These are phyloP conservation scores for Seladonia tumulorum DNA, from an alignment of 2,888 invertebrate genomes.

Conservation along the genomic window DNA sequence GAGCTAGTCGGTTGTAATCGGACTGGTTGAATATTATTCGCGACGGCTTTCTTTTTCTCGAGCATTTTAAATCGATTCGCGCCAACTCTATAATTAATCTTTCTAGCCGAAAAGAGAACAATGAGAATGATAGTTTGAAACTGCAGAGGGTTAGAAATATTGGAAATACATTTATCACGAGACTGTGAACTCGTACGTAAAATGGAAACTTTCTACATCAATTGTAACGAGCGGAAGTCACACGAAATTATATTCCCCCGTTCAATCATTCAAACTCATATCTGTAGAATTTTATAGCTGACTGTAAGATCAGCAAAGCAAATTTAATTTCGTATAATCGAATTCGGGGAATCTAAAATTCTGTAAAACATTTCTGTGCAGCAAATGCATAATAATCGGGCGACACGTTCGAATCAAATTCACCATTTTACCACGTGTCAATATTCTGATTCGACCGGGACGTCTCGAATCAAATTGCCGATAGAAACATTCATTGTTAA, in stretches of 20 bases:
- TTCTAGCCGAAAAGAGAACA: neutral
- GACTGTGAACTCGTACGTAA: too few species aligned
- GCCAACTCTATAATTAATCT: neutral
- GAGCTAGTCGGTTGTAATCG: neutral
- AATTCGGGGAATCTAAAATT: neutral
- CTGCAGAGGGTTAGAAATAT: neutral
- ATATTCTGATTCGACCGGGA: neutral
- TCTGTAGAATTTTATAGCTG: neutral
- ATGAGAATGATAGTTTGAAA: neutral
- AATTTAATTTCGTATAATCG: neutral
- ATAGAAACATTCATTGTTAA: conserved; percentile 3
- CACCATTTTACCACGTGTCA: neutral
- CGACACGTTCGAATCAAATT: neutral
- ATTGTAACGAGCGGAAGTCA: neutral
- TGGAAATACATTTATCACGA: neutral
- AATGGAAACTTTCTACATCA: neutral
- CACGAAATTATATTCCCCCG: neutral
- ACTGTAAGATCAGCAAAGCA: too few species aligned
- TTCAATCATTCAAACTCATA: neutral
- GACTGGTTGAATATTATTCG: neutral
- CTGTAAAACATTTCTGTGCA: neutral
- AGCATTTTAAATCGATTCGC: neutral
- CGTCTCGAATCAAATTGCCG: neutral
- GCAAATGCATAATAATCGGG: neutral
- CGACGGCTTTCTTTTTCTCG: neutral